These are phyloP conservation scores for Drosophila tani DNA, from an alignment of 1,140 invertebrate species.

Conservation along the genomic window DNA sequence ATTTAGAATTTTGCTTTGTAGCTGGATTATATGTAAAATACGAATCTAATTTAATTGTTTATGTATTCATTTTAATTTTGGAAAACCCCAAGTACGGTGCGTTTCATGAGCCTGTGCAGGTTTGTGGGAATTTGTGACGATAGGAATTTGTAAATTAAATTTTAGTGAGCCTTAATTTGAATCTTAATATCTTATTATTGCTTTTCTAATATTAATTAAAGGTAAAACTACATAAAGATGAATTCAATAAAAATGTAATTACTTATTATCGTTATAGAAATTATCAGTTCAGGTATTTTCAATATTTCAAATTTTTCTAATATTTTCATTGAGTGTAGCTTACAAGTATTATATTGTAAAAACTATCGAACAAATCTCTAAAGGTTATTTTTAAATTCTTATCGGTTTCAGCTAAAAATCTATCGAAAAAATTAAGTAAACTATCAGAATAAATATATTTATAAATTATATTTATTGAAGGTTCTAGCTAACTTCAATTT, in stretches of 20 bases:
- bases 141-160: neutral
- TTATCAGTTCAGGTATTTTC: neutral
- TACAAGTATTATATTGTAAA: too few species aligned
- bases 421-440: neutral
- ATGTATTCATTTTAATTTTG: constrained; percentile 31
- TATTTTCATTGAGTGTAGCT: too few species aligned
- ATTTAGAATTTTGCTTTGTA: constrained; percentile 44
- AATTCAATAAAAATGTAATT: neutral
- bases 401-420: too few species aligned
- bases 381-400: too few species aligned
- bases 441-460: neutral
- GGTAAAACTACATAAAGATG: neutral
- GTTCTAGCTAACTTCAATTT: too few species aligned
- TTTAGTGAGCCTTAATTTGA: neutral
- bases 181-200: neutral
- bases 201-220: too few species aligned
- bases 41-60: constrained; percentile 37
- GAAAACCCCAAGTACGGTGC: constrained; percentile 6
- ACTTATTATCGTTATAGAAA: too few species aligned
- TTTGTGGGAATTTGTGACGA: neutral
- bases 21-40: constrained; percentile 29
- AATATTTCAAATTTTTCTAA: too few species aligned
- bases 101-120: neutral
- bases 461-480: too few species aligned
- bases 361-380: too few species aligned